Evolutionary conservation across 2,113 vertebrate species (phyloP).

Genomic region (Colistium nudipinnis): DNA sequence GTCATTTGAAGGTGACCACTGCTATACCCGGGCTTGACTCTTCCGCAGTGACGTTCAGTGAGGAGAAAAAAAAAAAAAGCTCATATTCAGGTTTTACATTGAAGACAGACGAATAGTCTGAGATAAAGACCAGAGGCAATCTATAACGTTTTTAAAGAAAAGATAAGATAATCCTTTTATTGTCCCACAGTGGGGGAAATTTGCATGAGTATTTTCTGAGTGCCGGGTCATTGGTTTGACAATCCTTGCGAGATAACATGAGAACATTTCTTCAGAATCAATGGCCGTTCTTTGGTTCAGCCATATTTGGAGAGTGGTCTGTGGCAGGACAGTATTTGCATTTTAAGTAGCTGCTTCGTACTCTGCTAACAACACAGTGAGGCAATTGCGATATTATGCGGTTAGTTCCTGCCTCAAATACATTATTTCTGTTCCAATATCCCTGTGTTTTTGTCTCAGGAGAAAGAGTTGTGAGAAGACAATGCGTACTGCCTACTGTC

Average conservation of each 20-base stretch:
- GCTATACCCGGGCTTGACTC: slow-evolving; percentile 16
- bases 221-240: slow-evolving; percentile 14
- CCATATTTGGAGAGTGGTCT: not conserved
- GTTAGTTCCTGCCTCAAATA: not conserved
- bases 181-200: too few species aligned
- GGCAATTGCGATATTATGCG: not conserved
- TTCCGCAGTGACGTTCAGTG: slow-evolving; percentile 15
- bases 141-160: slow-evolving; percentile 10
- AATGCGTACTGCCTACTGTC: too few species aligned
- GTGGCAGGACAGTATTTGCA: not conserved
- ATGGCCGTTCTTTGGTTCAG: not conserved
- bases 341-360: not conserved
- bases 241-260: slow-evolving; percentile 37
- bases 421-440: slow-evolving; percentile 1
- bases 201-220: too few species aligned
- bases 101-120: slow-evolving; percentile 23
- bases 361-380: not conserved
- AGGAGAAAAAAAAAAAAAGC: slow-evolving; percentile 17
- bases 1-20: slow-evolving; percentile 70
- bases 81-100: slow-evolving; percentile 36
- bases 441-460: too few species aligned
- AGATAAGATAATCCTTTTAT: too few species aligned
- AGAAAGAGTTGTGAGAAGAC: too few species aligned
- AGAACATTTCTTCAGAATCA: not conserved
- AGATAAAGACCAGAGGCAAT: slow-evolving; percentile 35